Evolutionary conservation across 2,797 vertebrate species (phyloP).

Genomic region (Tokudaia tokunoshimensis): DNA sequence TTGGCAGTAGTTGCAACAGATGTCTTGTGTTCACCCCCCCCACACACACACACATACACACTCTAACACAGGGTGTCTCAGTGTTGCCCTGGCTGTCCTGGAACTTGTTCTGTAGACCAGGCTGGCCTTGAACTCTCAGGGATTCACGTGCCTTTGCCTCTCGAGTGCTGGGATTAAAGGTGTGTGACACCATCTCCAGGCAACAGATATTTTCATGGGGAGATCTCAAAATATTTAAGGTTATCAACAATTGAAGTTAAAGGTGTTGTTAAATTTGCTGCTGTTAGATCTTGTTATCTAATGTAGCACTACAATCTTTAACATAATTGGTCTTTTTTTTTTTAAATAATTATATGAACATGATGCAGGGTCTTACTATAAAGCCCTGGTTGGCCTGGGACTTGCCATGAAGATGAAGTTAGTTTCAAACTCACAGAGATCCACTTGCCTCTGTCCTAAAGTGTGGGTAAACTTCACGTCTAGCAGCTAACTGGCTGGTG

Average conservation of each 20-base stretch:
- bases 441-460: neutral
- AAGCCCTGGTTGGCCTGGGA: neutral
- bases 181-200: too few species aligned
- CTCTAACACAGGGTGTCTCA: neutral
- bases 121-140: neutral
- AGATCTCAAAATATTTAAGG: neutral
- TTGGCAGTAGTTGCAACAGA: neutral
- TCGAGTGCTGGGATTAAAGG: neutral
- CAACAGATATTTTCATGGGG: neutral
- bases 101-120: neutral
- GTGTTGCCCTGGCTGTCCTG: neutral
- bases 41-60: too few species aligned
- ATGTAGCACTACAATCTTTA: neutral
- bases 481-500: neutral
- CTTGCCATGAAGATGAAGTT: neutral
- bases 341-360: neutral
- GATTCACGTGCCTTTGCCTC: neutral
- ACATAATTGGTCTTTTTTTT: neutral
- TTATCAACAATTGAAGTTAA: neutral
- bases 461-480: neutral
- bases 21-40: neutral
- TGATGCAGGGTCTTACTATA: neutral
- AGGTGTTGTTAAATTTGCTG: neutral
- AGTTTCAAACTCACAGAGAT: neutral
- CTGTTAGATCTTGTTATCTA: conserved; percentile 10